Conservation (phyloP, 2,113 vertebrate species). For the Neolamprologus modestus region DNA sequence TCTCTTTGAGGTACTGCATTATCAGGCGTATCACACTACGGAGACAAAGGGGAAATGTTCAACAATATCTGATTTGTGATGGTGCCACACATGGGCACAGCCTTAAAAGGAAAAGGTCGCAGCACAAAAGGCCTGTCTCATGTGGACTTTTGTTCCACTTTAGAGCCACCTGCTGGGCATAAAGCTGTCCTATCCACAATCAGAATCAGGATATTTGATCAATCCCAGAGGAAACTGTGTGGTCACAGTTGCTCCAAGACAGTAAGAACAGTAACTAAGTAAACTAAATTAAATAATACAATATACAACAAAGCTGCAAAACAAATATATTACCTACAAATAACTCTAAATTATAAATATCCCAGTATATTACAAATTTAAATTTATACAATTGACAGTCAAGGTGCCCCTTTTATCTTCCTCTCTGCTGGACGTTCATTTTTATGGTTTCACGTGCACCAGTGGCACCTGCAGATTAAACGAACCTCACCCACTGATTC, state of each 20-base stretch:
- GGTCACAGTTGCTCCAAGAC: background rate
- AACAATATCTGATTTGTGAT: background rate
- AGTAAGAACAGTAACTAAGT: background rate
- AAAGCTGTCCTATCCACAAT: background rate
- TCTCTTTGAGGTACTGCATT: slow-evolving; percentile 98
- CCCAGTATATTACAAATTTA: background rate
- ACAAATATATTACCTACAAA: background rate
- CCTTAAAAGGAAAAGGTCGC: background rate
- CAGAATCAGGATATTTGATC: background rate
- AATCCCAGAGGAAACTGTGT: background rate
- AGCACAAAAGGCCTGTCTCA: background rate
- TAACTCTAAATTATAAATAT: background rate
- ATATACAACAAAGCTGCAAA: background rate
- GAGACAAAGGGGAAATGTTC: background rate
- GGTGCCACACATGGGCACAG: background rate
- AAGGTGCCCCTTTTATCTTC: background rate
- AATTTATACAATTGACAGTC: background rate
- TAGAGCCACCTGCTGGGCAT: background rate
- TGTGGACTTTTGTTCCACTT: background rate
- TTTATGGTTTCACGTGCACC: background rate
- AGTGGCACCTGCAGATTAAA: background rate
- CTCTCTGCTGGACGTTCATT: background rate
- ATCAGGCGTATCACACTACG: slow-evolving; percentile 92
- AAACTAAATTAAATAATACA: background rate
- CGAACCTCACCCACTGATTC: background rate